Conservation (phyloP, 2,888 invertebrate genomes). For the Odontothrips loti region DNA sequence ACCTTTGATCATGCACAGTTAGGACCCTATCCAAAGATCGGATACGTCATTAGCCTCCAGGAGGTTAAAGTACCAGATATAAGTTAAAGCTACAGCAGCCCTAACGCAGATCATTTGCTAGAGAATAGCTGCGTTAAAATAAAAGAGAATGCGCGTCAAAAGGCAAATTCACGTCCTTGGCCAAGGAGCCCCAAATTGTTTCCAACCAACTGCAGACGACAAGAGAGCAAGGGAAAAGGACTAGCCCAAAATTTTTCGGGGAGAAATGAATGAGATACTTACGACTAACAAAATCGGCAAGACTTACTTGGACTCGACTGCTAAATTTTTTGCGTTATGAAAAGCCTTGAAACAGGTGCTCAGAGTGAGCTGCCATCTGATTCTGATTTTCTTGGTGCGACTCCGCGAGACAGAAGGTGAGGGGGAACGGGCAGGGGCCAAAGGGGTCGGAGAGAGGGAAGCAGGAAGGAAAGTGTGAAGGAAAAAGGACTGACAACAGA, state of each 20-base stretch:
- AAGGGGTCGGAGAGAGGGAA: no score
- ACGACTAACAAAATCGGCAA: background rate
- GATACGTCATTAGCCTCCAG: background rate
- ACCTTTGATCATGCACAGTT: background rate
- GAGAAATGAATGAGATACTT: background rate
- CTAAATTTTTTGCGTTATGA: background rate
- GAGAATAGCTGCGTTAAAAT: no score
- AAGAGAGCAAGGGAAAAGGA: no score
- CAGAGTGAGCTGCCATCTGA: slow-evolving; percentile 1
- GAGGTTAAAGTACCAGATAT: background rate
- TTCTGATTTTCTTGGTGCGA: background rate
- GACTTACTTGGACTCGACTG: background rate
- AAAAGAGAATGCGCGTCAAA: no score
- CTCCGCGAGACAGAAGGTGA: no score
- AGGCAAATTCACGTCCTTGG: background rate
- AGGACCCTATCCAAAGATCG: background rate
- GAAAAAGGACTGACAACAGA: no score
- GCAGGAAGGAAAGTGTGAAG: no score
- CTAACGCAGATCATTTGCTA: no score
- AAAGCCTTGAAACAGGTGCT: background rate
- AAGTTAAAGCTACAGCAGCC: background rate
- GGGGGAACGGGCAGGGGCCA: no score
- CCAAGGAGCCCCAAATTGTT: background rate
- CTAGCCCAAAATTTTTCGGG: background rate
- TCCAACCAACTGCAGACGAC: background rate